Percentiles rank a stretch among this genome's conserved stretches.
These are phyloP conservation scores for Agrotis ipsilon DNA, from an alignment of 2,888 invertebrate species.

Conservation along the genomic window DNA sequence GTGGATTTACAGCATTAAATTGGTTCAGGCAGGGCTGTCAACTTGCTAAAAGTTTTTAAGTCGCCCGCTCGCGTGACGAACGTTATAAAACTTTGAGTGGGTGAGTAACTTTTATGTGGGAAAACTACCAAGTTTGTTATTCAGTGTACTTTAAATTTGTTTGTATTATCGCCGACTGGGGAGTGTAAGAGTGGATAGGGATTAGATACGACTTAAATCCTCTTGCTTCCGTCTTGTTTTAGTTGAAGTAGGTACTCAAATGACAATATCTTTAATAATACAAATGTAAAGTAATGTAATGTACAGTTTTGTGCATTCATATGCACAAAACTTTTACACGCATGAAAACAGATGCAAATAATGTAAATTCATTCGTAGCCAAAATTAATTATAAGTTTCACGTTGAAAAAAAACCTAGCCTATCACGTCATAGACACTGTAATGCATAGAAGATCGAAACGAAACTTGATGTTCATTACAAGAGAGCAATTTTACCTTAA, in stretches of 20 bases:
- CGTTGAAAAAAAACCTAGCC: background rate
- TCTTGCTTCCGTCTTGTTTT: constrained; percentile 17
- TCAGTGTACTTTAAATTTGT: constrained; percentile 67
- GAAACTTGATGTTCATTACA: too few species aligned
- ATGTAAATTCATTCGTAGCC: too few species aligned
- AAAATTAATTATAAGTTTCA: background rate
- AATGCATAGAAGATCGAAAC: background rate
- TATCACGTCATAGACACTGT: background rate
- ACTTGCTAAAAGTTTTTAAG: constrained; percentile 75
- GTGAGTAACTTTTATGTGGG: constrained; percentile 67
- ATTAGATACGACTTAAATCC: constrained; percentile 26
- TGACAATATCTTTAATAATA: background rate
- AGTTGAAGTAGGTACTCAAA: background rate
- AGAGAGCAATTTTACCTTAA: background rate
- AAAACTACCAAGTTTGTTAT: constrained; percentile 69
- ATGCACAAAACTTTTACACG: background rate
- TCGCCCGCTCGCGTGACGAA: constrained; percentile 73
- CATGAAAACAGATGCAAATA: background rate
- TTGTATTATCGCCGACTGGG: constrained; percentile 63
- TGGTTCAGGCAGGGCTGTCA: constrained; percentile 86
- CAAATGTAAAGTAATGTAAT: too few species aligned
- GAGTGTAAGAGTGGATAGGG: constrained; percentile 11
- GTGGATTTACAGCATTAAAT: constrained; percentile 90
- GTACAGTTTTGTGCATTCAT: too few species aligned
- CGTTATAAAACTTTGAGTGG: constrained; percentile 70